Base-by-base conservation (phyloP, 2,797 vertebrate species). In the Remorina albescens region DNA sequence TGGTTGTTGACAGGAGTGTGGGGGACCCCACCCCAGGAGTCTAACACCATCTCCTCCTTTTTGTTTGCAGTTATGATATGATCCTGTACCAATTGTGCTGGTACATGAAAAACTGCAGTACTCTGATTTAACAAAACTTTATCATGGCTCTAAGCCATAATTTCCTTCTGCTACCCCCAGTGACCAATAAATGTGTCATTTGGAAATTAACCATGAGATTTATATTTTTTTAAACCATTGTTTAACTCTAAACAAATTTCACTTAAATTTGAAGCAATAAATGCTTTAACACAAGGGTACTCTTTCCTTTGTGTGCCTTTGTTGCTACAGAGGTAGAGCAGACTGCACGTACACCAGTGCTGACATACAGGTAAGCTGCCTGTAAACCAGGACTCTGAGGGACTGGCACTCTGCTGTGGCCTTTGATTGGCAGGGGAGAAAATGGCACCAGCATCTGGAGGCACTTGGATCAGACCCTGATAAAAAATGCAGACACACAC, bases 341-440 rank as follows among this genome's bases (percentile, higher is more conserved):
- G 62, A 62, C 56, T 49, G 44, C 55, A 50, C 23, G 60, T 58
- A 71, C 0, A 28, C 42, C 71, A 64, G 67, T 57, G 41, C 59
- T 78, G 79, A 70, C 82, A 79, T 65, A 44, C 80, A 82, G 81
- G 78, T 85, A 71, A 76, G 71, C 71, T 13, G 67, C 70, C 71
- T 68, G 81, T 67, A 75, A 83, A 79, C 47, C 57, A 21, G 68
- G 58, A n/a, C 83, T 82, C 86, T 59, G 39, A 67, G 89, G 88
- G 82, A 77, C 83, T 87, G 83, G 59, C 85, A 86, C 88, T 92
- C 86, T 83, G 63, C 60, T 65, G 74, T 65, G 78, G 74, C 78
- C 65, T 88, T 87, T 93, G 90, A 92, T 91, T 92, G 91, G 84
- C 92, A 93, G 89, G 81, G 82, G 86, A 86, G 87, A 77, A 93